Evolutionary conservation across 2,888 invertebrate genomes (phyloP).

Genomic region (Drosophila flavopinicola): DNA sequence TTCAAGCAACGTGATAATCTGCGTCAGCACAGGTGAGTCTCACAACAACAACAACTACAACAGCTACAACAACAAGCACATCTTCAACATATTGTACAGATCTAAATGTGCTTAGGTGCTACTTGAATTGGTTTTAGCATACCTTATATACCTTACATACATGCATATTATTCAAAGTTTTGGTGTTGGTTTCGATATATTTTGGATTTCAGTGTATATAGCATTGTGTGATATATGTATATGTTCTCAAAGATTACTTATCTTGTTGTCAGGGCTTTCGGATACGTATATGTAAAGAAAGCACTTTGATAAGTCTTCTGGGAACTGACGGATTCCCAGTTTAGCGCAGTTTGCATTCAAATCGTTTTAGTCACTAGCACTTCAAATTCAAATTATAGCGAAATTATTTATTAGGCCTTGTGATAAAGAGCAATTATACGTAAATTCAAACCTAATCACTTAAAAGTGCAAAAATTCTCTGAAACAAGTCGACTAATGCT

Average conservation of each 20-base stretch:
- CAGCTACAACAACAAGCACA: not conserved
- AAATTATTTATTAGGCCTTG: not conserved
- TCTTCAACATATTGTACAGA: conserved; percentile 16
- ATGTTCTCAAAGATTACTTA: conserved; percentile 3
- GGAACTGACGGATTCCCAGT: not conserved
- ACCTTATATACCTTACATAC: too few relatives aligned
- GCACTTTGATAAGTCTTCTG: not conserved
- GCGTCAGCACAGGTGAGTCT: conserved; percentile 94
- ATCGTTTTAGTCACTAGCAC: not conserved
- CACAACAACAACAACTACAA: not conserved
- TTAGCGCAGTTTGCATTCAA: not conserved
- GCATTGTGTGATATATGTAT: not conserved
- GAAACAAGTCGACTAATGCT: not conserved
- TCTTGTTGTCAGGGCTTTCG: not conserved
- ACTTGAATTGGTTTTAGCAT: conserved; percentile 2
- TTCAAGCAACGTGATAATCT: conserved; percentile 99
- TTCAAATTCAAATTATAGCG: not conserved
- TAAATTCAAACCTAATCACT: conserved; percentile 5
- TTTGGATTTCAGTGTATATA: not conserved
- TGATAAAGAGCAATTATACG: conserved; percentile 15
- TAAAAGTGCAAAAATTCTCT: not conserved
- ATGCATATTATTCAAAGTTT: not conserved
- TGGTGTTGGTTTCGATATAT: conserved; percentile 35
- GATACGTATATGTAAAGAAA: too few relatives aligned
- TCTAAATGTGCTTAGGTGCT: conserved; percentile 18